Conservation (phyloP, 2,113 vertebrate genomes). For the Lepus timidus region DNA sequence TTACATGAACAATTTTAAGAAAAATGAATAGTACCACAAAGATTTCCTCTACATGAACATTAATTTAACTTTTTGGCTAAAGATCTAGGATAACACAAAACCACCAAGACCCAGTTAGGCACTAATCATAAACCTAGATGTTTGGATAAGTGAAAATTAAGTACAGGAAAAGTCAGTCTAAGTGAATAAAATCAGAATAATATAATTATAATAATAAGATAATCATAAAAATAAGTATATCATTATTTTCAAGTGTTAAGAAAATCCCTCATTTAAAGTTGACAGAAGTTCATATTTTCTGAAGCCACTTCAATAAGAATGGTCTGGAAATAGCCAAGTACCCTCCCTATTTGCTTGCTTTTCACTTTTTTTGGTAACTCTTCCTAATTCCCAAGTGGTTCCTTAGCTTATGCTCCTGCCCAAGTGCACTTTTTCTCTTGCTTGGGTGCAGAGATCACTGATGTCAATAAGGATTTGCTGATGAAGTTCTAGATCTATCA, state of each 20-base stretch:
- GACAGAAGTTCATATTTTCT: neutral
- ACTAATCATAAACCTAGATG: neutral
- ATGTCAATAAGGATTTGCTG: neutral
- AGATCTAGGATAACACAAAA: constrained; percentile 30
- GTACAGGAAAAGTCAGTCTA: neutral
- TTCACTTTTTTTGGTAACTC: constrained; percentile 17
- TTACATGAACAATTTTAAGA: constrained; percentile 28
- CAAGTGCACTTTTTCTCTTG: neutral
- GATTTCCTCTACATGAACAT: constrained; percentile 1
- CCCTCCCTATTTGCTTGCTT: neutral
- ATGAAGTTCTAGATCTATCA: neutral
- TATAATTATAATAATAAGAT: neutral
- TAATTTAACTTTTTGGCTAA: constrained; percentile 40
- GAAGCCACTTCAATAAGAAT: neutral
- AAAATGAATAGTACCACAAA: neutral
- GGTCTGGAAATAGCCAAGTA: neutral
- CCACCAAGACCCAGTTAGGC: neutral
- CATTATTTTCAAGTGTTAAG: constrained; percentile 54
- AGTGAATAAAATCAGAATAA: constrained; percentile 55
- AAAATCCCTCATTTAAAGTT: constrained; percentile 47
- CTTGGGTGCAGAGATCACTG: neutral
- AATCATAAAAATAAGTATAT: neutral
- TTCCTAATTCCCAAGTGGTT: constrained; percentile 27
- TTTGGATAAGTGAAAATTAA: constrained; percentile 29
- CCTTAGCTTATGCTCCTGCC: neutral